These are phyloP conservation scores for Drosophila cardini DNA, from an alignment of 1,140 invertebrate species.

Conservation along the genomic window DNA sequence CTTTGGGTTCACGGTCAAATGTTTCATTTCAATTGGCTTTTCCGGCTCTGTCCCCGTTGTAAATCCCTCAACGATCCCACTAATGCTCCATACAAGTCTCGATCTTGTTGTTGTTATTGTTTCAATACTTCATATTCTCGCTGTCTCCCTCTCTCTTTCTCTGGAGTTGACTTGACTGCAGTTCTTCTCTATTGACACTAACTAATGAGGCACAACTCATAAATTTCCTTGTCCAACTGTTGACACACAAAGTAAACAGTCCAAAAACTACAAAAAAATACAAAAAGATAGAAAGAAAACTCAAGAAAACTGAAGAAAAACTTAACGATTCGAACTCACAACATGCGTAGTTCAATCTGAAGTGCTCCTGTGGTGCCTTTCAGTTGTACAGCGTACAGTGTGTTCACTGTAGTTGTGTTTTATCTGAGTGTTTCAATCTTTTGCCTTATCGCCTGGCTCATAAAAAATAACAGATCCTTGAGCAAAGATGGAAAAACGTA, in stretches of 20 bases:
- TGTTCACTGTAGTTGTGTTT: constrained; percentile 8
- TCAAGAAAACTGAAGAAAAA: neutral
- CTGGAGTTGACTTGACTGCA: constrained; percentile 11
- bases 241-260: constrained; percentile 52
- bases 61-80: constrained; percentile 67
- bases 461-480: constrained; percentile 41
- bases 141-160: neutral
- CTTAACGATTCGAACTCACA: constrained; percentile 34
- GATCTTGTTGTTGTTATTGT: constrained; percentile 21
- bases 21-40: constrained; percentile 59
- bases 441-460: constrained; percentile 35
- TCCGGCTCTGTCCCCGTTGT: constrained; percentile 35
- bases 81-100: constrained; percentile 18
- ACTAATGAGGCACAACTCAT: constrained; percentile 68
- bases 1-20: constrained; percentile 69
- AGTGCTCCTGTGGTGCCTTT: constrained; percentile 35
- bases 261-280: constrained; percentile 2
- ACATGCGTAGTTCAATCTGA: constrained; percentile 18
- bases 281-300: neutral
- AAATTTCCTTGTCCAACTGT: constrained; percentile 50
- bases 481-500: neutral
- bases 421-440: constrained; percentile 42
- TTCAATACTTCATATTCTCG: constrained; percentile 5
- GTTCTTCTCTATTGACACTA: constrained; percentile 58
- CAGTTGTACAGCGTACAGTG: neutral